Evolutionary conservation across 92 coral and sea anemone species (phyloP), one percentile per base, ranked within the genome.

Genomic region (Muricea muricata): DNA sequence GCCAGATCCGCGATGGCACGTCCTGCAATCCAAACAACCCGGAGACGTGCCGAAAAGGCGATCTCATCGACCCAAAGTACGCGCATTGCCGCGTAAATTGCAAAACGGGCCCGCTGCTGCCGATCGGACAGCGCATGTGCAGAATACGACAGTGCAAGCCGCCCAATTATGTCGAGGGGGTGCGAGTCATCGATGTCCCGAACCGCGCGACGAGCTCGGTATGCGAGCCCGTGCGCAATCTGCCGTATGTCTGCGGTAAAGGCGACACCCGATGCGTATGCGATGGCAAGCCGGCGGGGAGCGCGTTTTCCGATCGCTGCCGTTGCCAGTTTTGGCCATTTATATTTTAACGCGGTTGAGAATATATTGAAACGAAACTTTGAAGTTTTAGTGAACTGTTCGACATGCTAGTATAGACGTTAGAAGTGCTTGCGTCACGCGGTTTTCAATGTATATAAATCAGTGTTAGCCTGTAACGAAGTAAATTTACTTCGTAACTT

Each of bases 241-340:
- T 92, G 34, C 92, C 99, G 6, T 91, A 92, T 42, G 78, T 77
- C 58, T 97, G 99, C 68, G 99, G 94, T 11, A 83, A 88, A 70
- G 60, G 91, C 31, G 94, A 97, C 79, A 97, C 99, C 0, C 88
- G 99, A 24, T 97, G 99, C 85, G 99, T 93, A 30, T 97, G 99
- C 88, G 99, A 97, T 75, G 94, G 98, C 3, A 93, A 89, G 69
- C 98, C 98, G 67, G 73, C 57, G 68, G 79, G 72, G n/a, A 67
- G 73, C 20, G 92, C 78, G 15, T 93, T 92, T 67, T 93, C 97
- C 50, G 98, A 97, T 68, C 85, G 93, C 15, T 97, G 99, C 83
- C 93, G 98, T 61, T 97, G 99, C 41, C 98, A 93, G 87, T 97
- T 87, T 83, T 97, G 99, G 99, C 99, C 98, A 33, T 78, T 78